Evolutionary conservation across 2,888 invertebrate species (phyloP).

Genomic region (Conomelus anceps): DNA sequence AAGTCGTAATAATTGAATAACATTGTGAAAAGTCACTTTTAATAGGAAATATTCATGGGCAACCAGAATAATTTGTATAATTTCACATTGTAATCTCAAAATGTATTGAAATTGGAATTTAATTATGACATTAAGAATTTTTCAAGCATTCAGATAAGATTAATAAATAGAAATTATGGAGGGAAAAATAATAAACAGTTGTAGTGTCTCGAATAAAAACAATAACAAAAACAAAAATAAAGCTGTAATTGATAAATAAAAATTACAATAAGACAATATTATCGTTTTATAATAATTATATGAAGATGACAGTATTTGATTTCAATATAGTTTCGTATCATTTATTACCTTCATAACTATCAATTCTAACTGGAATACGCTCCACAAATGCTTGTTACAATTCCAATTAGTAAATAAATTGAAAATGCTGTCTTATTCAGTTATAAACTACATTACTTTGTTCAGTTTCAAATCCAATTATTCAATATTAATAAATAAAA

Average conservation of each 20-base stretch:
- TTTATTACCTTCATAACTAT: not conserved
- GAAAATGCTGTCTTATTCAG: not conserved
- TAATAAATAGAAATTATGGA: not conserved
- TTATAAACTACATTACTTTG: not conserved
- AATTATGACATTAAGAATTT: not conserved
- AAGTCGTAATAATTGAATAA: not conserved
- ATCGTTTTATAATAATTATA: not conserved
- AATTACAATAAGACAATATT: not conserved
- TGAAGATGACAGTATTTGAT: not conserved
- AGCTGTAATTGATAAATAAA: not conserved
- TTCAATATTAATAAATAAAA: not conserved
- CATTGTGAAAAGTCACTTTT: not conserved
- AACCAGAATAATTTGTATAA: not conserved
- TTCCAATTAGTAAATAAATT: not conserved
- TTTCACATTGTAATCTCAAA: not conserved
- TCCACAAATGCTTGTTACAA: not conserved
- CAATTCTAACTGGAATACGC: not conserved
- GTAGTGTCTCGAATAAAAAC: not conserved
- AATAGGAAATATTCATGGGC: not conserved
- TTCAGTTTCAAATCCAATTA: not conserved
- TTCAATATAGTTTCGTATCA: not conserved
- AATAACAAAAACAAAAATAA: not conserved
- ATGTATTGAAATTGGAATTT: not conserved
- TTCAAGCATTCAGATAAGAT: not conserved
- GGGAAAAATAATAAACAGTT: not conserved